phyloP scores from a whole-genome alignment of 2,888 invertebrate species.

The Atherix ibis region DNA sequence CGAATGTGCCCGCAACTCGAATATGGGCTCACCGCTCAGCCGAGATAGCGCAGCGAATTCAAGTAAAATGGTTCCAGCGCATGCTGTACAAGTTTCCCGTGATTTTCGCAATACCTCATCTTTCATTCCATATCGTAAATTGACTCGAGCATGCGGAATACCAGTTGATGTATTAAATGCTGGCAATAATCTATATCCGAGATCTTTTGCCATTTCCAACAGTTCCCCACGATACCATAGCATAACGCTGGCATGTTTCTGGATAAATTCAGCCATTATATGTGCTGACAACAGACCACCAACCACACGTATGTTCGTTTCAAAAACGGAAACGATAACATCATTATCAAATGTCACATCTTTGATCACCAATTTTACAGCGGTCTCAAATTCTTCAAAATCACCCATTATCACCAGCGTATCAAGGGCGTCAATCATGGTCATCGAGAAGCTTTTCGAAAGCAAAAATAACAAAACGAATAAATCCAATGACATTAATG shows the following conservation, averaged over 20 bases:
- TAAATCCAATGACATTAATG: no score
- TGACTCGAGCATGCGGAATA: constrained; percentile 91
- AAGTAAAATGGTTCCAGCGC: constrained; percentile 93
- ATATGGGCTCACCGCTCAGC: constrained; percentile 78
- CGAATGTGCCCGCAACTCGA: constrained; percentile 85
- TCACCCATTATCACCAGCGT: constrained; percentile 85
- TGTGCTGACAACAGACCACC: constrained; percentile 91
- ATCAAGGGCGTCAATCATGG: constrained; percentile 87
- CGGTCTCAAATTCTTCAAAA: constrained; percentile 84
- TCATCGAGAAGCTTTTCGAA: constrained; percentile 79
- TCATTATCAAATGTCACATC: constrained; percentile 88
- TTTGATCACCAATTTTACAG: constrained; percentile 68
- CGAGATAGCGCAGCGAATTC: constrained; percentile 94
- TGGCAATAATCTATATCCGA: constrained; percentile 84
- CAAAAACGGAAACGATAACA: constrained; percentile 92
- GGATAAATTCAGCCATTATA: constrained; percentile 67
- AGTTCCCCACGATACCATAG: constrained; percentile 80
- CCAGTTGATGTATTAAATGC: constrained; percentile 97
- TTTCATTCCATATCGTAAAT: constrained; percentile 69
- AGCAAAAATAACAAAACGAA: constrained; percentile 6
- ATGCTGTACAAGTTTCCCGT: constrained; percentile 91
- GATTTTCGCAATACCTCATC: constrained; percentile 54
- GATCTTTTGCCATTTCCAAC: constrained; percentile 76
- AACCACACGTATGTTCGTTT: constrained; percentile 94
- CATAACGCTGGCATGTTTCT: constrained; percentile 56